Base-by-base conservation (phyloP, 2,113 vertebrate genomes). In the Kobus ellipsiprymnus region DNA sequence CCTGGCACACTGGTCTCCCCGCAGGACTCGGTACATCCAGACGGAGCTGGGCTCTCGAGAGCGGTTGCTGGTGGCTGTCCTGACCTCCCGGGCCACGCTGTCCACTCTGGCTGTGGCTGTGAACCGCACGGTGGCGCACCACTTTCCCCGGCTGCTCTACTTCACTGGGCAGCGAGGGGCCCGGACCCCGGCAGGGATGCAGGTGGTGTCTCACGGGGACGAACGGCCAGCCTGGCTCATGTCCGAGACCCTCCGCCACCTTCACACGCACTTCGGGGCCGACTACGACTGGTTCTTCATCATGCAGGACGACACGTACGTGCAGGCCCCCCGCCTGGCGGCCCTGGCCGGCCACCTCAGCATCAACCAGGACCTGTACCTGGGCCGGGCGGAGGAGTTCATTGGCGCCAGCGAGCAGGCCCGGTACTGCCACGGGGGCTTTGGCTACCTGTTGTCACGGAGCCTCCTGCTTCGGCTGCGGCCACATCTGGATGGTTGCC, bases 201-300 rank as follows among this genome's bases (percentile, higher is more conserved):
- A 99, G 5, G 99, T 99, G 91, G 99, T 99, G 0, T 99, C 99
- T 7, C 99, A 99, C 0, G 99, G 99, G 0, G 99, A 99, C 0
- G 99, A 99, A 97, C 99, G 99, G 0, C 99, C 99, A 0, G 99
- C 99, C n/a, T 99, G 99, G 99, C 99, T 99, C 83, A 99, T 99
- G 99, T 99, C 99, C 0, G 99, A 99, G 99, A 99, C 99, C 0
- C 97, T 99, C 96, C 99, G 99, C 48, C 99, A 99, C 78, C 99
- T 99, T 46, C 99, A 99, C 64, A 98, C 99, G 44, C 99, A 99
- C 97, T 99, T 99, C 2, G 99, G 99, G 74, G 99, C 99, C 0
- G 99, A 99, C 98, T 99, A 99, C 2, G 99, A 99, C 98, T 99
- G 99, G 99, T 99, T 99, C 99, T 99, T 99, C 97, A 84, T 99